Evolutionary conservation across 2,888 invertebrate species (phyloP).

Genomic region (Psococerastis gibbosa): DNA sequence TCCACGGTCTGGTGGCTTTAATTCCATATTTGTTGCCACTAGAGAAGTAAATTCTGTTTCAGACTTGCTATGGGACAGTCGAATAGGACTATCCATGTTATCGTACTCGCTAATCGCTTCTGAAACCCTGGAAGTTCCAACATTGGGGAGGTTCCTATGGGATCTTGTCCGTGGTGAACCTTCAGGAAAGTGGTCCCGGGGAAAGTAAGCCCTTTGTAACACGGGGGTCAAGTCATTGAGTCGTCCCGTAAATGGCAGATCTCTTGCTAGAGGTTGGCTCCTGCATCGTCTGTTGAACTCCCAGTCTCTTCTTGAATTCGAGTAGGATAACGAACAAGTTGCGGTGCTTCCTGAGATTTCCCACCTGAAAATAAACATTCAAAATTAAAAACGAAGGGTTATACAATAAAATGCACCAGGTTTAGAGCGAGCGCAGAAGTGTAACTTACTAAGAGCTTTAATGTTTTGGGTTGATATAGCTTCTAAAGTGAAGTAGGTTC

Average conservation of each 20-base stretch:
- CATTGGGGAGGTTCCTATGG: background rate
- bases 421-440: too few relatives aligned
- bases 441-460: too few relatives aligned
- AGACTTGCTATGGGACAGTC: background rate
- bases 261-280: background rate
- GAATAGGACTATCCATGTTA: background rate
- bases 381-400: too few relatives aligned
- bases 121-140: background rate
- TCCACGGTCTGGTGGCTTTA: slow-evolving; percentile 1
- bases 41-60: background rate
- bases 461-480: too few relatives aligned
- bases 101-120: slow-evolving; percentile 7
- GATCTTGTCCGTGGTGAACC: background rate
- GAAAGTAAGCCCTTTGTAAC: background rate
- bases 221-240: slow-evolving; percentile 1
- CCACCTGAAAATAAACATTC: slow-evolving; percentile 3
- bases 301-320: slow-evolving; percentile 6
- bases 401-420: too few relatives aligned
- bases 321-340: slow-evolving; percentile 6
- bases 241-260: background rate
- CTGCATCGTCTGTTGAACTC: background rate
- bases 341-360: slow-evolving; percentile 3
- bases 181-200: background rate
- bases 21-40: background rate
- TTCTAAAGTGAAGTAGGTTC: too few relatives aligned